Evolutionary conservation across 2,888 invertebrate genomes (phyloP).

Genomic region (Drosophila ochracea): DNA sequence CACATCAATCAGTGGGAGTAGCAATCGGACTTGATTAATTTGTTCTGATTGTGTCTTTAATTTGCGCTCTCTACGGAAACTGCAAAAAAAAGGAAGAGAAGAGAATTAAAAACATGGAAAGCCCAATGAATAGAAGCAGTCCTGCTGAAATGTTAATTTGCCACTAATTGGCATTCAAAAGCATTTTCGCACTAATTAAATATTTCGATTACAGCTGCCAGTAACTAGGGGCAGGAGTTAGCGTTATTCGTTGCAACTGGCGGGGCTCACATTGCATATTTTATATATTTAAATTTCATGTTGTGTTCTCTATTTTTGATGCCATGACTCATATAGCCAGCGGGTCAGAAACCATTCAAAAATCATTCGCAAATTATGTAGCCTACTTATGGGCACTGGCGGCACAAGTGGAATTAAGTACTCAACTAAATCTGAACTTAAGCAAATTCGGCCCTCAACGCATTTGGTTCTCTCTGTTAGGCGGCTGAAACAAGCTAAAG

Average conservation of each 20-base stretch:
- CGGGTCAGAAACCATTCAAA: constrained; percentile 73
- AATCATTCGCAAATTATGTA: constrained; percentile 44
- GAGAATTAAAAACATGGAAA: constrained; percentile 14
- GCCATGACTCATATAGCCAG: constrained; percentile 59
- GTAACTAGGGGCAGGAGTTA: not conserved
- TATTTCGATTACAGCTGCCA: constrained; percentile 73
- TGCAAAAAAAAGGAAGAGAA: constrained; percentile 12
- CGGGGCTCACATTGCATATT: constrained; percentile 35
- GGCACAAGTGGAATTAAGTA: constrained; percentile 29
- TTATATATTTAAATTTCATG: constrained; percentile 48
- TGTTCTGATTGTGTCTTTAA: constrained; percentile 80
- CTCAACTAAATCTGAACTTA: constrained; percentile 71
- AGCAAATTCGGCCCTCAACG: constrained; percentile 59
- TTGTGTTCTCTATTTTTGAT: constrained; percentile 39
- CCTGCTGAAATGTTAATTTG: constrained; percentile 73
- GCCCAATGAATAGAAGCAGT: constrained; percentile 38
- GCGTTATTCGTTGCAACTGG: constrained; percentile 3
- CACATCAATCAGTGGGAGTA: constrained; percentile 68
- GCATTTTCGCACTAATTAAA: constrained; percentile 81
- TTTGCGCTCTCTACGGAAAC: constrained; percentile 60
- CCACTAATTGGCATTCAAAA: constrained; percentile 82
- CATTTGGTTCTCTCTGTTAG: constrained; percentile 16
- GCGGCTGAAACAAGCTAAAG: constrained; percentile 26
- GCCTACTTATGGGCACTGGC: constrained; percentile 65
- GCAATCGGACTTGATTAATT: constrained; percentile 77